Evolutionary conservation across 2,113 vertebrate genomes (phyloP), one percentile per base, ranked within the genome.

Genomic region (Pollachius pollachius): DNA sequence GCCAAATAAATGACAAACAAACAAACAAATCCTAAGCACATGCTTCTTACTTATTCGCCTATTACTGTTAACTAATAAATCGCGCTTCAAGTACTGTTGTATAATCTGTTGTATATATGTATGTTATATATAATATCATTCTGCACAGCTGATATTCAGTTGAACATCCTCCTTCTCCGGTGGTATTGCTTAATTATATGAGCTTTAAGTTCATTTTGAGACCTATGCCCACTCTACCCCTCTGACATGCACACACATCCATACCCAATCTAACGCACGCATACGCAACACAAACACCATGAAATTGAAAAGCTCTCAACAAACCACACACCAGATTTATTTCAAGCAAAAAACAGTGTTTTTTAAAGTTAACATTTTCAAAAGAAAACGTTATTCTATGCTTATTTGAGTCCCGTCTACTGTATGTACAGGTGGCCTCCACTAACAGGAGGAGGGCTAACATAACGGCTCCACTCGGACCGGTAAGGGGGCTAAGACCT

Each of bases 341-440:
- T 74, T 75, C 72, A n/a, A 66, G 62, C 52, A 54, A 52, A 21
- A 52, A 12, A 57, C 54, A 57, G 9, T 48, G 4, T 48, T 23
- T 52, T n/a, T 21, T 57, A 25, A 25, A 67, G 48, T 23, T 52
- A 62, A 64, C 79, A 75, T 79, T 81, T 66, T 80, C 71, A 0
- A 3, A 34, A 69, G 68, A 74, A 80, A 77, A 81, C 78, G 62
- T 84, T 84, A 75, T 86, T 84, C 15, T 80, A 62, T 70, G 69
- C 68, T 65, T 70, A 52, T 79, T 78, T 72, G 15, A 70, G 74
- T 34, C 65, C 78, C 2, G 13, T 17, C 18, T 48, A 56, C 65
- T 89, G 84, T 83, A 64, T 82, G 66, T 59, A 72, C 84, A 87
- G 83, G 81, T 83, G 85, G 75, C 13, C 13, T 61, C 3, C 19